Conservation (phyloP, 2,113 vertebrate genomes). For the Hippocampus zosterae region DNA sequence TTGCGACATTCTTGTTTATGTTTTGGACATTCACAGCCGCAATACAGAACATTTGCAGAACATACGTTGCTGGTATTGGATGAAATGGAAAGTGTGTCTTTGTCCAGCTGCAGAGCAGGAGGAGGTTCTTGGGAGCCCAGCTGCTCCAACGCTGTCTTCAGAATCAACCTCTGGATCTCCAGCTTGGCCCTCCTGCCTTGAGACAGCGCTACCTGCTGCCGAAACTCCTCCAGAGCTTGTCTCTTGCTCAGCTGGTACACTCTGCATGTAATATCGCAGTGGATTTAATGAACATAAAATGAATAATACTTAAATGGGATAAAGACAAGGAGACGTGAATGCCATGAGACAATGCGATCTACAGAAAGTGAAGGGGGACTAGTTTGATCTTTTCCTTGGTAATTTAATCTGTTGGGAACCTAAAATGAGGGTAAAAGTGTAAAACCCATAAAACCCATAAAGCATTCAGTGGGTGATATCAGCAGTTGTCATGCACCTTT, state of each 20-base stretch:
- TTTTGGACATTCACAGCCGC: background rate
- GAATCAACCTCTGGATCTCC: slow-evolving; percentile 77
- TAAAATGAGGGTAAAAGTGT: background rate
- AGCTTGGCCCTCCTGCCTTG: slow-evolving; percentile 81
- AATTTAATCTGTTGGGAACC: too few species aligned
- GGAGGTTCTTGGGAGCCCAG: slow-evolving; percentile 76
- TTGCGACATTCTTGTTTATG: background rate
- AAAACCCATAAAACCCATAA: too few species aligned
- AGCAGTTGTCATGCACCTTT: too few species aligned
- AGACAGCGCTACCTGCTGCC: slow-evolving; percentile 78
- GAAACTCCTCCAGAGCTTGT: slow-evolving; percentile 80
- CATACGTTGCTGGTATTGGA: slow-evolving; percentile 75
- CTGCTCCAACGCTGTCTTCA: slow-evolving; percentile 75
- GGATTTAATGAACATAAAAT: background rate
- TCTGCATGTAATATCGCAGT: slow-evolving; percentile 54
- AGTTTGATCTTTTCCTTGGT: too few species aligned
- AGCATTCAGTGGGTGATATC: too few species aligned
- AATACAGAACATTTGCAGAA: background rate
- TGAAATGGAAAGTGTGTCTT: slow-evolving; percentile 70
- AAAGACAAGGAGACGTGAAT: background rate
- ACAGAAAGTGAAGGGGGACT: too few species aligned
- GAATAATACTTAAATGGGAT: background rate
- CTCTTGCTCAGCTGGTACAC: slow-evolving; percentile 84
- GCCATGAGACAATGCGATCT: too few species aligned
- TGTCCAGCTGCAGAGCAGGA: slow-evolving; percentile 66